Conservation (phyloP, 2,113 vertebrate species). For the Hyla sarda region DNA sequence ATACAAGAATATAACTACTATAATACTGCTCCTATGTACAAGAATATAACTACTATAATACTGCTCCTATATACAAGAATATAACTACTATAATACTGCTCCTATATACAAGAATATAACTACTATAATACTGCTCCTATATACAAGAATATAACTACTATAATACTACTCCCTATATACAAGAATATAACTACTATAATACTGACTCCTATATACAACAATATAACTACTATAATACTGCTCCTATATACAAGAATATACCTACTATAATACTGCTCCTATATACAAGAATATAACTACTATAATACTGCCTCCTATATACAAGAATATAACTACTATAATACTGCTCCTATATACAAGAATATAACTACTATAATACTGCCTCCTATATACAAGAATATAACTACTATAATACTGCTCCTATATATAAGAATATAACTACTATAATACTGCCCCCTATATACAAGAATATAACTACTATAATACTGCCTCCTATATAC, state of each 20-base stretch:
- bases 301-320: background rate
- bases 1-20: too few species aligned
- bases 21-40: background rate
- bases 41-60: slow-evolving; percentile 6
- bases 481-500: too few species aligned
- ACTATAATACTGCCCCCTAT: slow-evolving; percentile 15
- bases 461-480: too few species aligned
- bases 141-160: slow-evolving; percentile 12
- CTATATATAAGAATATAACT: slow-evolving; percentile 1
- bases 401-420: slow-evolving; percentile 4
- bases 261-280: slow-evolving; percentile 1
- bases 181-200: slow-evolving; percentile 14
- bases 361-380: slow-evolving; percentile 13
- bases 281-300: background rate
- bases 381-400: background rate
- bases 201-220: background rate
- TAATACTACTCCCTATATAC: background rate
- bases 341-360: background rate
- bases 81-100: slow-evolving; percentile 12
- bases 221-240: slow-evolving; percentile 5
- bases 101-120: slow-evolving; percentile 5
- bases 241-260: background rate
- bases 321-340: slow-evolving; percentile 17
- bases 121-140: slow-evolving; percentile 3
- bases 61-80: background rate